Percentiles rank a stretch among this genome's conserved stretches.
phyloP scores from a whole-genome alignment of 2,888 invertebrate genomes.

The Azorinus chamasolen region DNA sequence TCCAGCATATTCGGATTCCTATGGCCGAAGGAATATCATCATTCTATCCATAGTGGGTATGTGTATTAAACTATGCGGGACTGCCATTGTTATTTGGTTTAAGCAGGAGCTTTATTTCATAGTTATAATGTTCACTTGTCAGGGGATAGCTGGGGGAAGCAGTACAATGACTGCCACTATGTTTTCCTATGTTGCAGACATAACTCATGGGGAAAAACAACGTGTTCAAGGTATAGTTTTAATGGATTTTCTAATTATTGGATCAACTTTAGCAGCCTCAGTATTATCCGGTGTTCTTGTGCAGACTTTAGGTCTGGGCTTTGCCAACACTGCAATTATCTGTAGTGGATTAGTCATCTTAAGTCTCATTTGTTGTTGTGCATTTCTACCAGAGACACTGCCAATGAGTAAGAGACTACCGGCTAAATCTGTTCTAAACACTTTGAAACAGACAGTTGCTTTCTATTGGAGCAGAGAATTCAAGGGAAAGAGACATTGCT shows the following conservation, averaged over 20 bases:
- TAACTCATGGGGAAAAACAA: conserved; percentile 24
- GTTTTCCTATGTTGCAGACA: conserved; percentile 54
- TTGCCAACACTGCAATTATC: conserved; percentile 27
- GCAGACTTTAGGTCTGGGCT: conserved; percentile 39
- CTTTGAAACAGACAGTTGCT: conserved; percentile 21
- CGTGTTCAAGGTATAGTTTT: conserved; percentile 42
- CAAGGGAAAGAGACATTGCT: conserved; percentile 40
- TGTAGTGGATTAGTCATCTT: conserved; percentile 12
- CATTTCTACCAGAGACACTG: conserved; percentile 47
- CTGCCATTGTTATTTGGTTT: conserved; percentile 20
- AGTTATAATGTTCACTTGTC: conserved; percentile 7
- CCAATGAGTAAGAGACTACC: conserved; percentile 4
- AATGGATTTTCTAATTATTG: conserved; percentile 25
- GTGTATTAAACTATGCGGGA: conserved; percentile 4
- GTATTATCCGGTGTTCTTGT: conserved; percentile 40
- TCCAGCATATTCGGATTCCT: conserved; percentile 43
- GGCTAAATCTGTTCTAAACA: conserved; percentile 6
- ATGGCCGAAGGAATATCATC: conserved; percentile 49
- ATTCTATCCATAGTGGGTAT: conserved; percentile 34
- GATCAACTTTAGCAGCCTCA: conserved; percentile 19
- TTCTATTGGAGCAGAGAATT: conserved; percentile 48
- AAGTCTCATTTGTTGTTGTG: conserved; percentile 19
- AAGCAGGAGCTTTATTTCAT: conserved; percentile 16
- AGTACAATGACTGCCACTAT: conserved; percentile 15
- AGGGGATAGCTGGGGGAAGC: conserved; percentile 28